Conservation (phyloP, 2,797 vertebrate genomes). For the Acipenser ruthenus region DNA sequence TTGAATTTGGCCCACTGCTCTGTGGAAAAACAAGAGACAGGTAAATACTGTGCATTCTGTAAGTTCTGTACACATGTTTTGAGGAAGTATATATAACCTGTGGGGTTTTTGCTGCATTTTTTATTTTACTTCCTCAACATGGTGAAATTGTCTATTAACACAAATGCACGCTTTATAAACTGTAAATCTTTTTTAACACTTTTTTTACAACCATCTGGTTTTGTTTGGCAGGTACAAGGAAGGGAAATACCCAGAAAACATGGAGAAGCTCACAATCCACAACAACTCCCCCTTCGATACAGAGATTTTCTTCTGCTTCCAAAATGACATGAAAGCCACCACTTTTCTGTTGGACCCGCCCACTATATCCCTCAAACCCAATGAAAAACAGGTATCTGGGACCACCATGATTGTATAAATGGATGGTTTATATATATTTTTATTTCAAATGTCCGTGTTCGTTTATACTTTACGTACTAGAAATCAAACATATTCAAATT, state of each 20-base stretch:
- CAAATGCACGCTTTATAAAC: background rate
- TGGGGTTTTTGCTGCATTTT: no score
- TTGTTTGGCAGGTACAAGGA: constrained; percentile 71
- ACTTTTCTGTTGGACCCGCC: constrained; percentile 75
- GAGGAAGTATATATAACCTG: no score
- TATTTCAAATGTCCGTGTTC: no score
- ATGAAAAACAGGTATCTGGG: constrained; percentile 65
- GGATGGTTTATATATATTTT: no score
- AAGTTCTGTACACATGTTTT: no score
- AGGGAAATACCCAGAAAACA: constrained; percentile 62
- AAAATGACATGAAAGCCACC: constrained; percentile 61
- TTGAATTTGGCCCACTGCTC: constrained; percentile 86
- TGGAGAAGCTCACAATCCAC: constrained; percentile 64
- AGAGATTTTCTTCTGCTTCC: constrained; percentile 70
- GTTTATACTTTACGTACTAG: no score
- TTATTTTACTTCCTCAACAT: no score
- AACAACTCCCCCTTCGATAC: constrained; percentile 64
- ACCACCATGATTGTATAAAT: background rate
- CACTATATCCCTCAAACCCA: constrained; percentile 62
- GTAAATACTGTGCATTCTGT: constrained; percentile 41
- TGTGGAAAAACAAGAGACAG: constrained; percentile 81
- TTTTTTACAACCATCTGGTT: background rate
- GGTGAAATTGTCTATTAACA: no score
- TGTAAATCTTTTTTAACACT: background rate
- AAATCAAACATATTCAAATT: no score